These are phyloP conservation scores for Hemicrepidius hirtus DNA, from an alignment of 2,888 invertebrate genomes.

Conservation along the genomic window DNA sequence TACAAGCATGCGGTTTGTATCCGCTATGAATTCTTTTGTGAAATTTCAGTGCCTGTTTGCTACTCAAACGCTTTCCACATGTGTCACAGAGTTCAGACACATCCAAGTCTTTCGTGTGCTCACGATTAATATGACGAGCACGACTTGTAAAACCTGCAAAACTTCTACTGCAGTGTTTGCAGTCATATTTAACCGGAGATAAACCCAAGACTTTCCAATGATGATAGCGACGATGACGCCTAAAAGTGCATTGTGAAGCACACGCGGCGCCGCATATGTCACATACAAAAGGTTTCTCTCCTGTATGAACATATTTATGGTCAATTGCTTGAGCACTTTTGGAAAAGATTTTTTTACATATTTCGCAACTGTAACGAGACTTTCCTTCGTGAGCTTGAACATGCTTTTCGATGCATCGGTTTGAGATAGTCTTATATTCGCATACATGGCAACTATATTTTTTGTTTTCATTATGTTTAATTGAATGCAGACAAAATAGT, in stretches of 20 bases:
- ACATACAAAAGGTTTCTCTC: conserved; percentile 73
- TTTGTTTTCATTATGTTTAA: conserved; percentile 68
- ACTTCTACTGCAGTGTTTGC: conserved; percentile 67
- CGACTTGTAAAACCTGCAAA: conserved; percentile 64
- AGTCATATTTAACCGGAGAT: conserved; percentile 69
- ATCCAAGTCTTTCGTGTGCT: conserved; percentile 73
- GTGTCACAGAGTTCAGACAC: conserved; percentile 73
- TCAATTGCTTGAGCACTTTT: conserved; percentile 70
- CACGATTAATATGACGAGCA: conserved; percentile 65
- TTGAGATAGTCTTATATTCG: conserved; percentile 64
- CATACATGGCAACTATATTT: conserved; percentile 63
- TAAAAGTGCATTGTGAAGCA: no score
- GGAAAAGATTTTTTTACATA: conserved; percentile 72
- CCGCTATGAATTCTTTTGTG: conserved; percentile 70
- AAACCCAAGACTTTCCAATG: conserved; percentile 67
- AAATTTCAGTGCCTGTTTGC: conserved; percentile 73
- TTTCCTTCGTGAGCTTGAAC: conserved; percentile 68
- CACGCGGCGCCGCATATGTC: conserved; percentile 76
- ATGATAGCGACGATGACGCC: conserved; percentile 72
- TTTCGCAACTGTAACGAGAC: conserved; percentile 71
- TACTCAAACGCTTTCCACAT: conserved; percentile 75
- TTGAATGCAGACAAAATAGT: conserved; percentile 72
- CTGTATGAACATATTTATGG: conserved; percentile 72
- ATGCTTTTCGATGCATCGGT: conserved; percentile 55
- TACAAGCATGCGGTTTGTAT: conserved; percentile 72